Percentiles rank a stretch among this genome's conserved stretches.
Conservation (phyloP, 1,140 invertebrate genomes). For the Vanessa tameamea region DNA sequence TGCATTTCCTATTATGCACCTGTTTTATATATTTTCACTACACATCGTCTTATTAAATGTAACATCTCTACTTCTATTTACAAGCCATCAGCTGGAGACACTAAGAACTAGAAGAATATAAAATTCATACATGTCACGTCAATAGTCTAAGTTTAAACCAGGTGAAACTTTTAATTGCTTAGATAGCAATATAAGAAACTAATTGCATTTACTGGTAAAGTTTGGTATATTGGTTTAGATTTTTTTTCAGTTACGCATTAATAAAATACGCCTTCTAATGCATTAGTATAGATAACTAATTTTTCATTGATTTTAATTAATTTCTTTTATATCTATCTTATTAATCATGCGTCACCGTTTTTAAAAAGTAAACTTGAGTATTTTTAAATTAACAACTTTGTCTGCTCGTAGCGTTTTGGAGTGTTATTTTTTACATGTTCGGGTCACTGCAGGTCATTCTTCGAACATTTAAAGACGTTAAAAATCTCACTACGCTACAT, state of each 20-base stretch:
- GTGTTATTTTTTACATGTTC: constrained; percentile 2
- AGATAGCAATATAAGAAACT: no score
- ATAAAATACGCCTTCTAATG: background rate
- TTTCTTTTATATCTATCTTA: background rate
- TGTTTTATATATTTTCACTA: constrained; percentile 10
- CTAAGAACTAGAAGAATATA: no score
- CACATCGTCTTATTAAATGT: no score
- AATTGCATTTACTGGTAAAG: no score
- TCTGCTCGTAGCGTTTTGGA: constrained; percentile 2
- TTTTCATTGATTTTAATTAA: background rate
- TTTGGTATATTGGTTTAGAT: no score
- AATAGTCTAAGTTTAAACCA: no score
- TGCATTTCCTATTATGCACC: constrained; percentile 28
- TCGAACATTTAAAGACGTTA: background rate
- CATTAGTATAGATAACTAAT: background rate
- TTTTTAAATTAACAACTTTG: constrained; percentile 12
- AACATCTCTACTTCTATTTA: no score
- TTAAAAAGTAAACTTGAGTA: background rate
- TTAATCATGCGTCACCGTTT: background rate
- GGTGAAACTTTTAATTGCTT: no score
- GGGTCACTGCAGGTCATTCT: constrained; percentile 22
- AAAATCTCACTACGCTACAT: constrained; percentile 6
- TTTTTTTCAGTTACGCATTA: no score
- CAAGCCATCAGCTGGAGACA: no score
- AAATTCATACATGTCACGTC: no score